phyloP scores from a whole-genome alignment of 1,140 invertebrate species.

The Drosophila pseudoobscura region DNA sequence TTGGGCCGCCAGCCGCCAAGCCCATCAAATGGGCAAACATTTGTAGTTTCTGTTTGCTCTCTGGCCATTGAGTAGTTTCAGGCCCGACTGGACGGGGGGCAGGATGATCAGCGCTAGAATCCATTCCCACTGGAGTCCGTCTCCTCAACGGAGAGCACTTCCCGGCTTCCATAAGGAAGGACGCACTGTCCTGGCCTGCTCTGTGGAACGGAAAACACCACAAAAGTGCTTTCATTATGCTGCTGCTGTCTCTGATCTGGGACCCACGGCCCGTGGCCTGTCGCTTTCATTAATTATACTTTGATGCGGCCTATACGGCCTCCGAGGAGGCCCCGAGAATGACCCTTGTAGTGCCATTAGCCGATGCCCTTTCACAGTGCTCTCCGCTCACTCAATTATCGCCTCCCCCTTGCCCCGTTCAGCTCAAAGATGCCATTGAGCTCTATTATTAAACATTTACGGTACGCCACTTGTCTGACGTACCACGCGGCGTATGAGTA shows the following conservation, averaged over 20 bases:
- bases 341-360: constrained; percentile 29
- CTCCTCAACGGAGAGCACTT: no score
- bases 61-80: not conserved
- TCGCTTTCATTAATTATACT: no score
- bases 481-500: constrained; percentile 54
- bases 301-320: not conserved
- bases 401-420: constrained; percentile 7
- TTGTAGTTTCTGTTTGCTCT: not conserved
- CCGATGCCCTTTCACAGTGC: constrained; percentile 30
- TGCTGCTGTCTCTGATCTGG: not conserved
- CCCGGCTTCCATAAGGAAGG: not conserved
- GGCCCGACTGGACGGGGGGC: not conserved
- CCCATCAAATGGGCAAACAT: constrained; percentile 42
- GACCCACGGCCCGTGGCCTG: no score
- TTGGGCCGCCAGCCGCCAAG: constrained; percentile 3
- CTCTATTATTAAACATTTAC: constrained; percentile 59
- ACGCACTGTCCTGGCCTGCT: not conserved
- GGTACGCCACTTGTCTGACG: constrained; percentile 19
- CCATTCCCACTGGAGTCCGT: not conserved
- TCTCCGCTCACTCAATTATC: constrained; percentile 18
- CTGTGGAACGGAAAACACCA: no score
- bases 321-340: not conserved
- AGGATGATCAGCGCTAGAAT: not conserved
- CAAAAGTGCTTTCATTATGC: not conserved
- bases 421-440: constrained; percentile 30